These are phyloP conservation scores for Strigamia crassipes DNA, from an alignment of 2,888 invertebrate species.

Conservation along the genomic window DNA sequence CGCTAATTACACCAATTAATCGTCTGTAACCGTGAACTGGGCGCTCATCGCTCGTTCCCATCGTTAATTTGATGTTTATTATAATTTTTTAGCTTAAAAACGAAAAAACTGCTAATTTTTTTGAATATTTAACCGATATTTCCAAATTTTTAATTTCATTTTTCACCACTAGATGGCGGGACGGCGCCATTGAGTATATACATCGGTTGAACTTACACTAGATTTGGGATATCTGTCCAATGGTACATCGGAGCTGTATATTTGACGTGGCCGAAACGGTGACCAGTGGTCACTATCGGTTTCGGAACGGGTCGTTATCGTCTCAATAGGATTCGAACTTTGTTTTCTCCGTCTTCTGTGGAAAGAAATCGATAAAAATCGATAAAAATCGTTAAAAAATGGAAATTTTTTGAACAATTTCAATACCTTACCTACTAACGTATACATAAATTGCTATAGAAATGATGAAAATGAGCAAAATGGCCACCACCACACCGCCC, in stretches of 20 bases:
- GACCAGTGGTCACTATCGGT: not conserved
- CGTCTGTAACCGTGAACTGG: not conserved
- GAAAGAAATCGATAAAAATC: not conserved
- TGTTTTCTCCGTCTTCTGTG: slow-evolving; percentile 6
- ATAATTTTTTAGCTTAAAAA: not conserved
- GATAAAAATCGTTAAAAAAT: no score
- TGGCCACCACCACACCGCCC: slow-evolving; percentile 74
- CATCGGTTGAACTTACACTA: slow-evolving; percentile 13
- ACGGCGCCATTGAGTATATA: no score
- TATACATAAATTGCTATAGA: slow-evolving; percentile 55
- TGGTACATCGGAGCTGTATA: not conserved
- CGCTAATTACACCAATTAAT: slow-evolving; percentile 23
- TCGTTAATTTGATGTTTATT: not conserved
- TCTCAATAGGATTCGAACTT: not conserved
- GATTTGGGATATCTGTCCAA: not conserved
- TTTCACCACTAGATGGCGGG: not conserved
- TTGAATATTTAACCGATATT: not conserved
- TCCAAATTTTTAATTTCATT: not conserved
- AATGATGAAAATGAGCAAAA: slow-evolving; percentile 59
- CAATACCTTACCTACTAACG: slow-evolving; percentile 51
- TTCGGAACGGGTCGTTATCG: not conserved
- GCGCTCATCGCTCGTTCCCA: slow-evolving; percentile 1
- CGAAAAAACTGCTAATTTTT: not conserved
- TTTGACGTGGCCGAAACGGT: not conserved
- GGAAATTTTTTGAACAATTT: no score